Evolutionary conservation across 2,113 vertebrate species (phyloP).

Genomic region (Myotis lucifugus): DNA sequence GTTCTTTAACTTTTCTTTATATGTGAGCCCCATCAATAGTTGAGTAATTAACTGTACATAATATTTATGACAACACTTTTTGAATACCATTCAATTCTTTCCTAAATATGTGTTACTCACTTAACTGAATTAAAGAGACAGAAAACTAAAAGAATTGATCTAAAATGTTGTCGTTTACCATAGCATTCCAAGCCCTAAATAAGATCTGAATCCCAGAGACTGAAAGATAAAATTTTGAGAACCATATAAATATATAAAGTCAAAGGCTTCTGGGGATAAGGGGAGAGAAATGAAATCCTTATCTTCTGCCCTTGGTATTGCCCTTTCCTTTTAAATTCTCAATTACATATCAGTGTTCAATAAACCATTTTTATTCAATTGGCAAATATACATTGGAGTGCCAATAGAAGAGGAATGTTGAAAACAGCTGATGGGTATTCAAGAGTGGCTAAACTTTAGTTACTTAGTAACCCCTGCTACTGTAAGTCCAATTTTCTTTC

Average conservation of each 20-base stretch:
- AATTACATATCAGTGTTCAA: not conserved
- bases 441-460: not conserved
- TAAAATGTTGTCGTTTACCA: not conserved
- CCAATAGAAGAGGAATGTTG: not conserved
- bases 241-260: not conserved
- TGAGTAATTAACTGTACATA: slow-evolving; percentile 4
- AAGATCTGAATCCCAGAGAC: not conserved
- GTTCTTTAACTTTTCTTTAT: not conserved
- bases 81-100: not conserved
- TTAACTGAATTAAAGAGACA: not conserved
- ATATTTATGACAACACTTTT: not conserved
- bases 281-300: not conserved
- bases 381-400: not conserved
- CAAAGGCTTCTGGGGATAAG: not conserved
- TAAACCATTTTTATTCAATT: not conserved
- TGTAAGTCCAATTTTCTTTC: not conserved
- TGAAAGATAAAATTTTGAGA: not conserved
- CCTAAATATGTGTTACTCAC: not conserved
- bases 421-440: not conserved
- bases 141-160: not conserved
- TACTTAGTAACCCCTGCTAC: not conserved
- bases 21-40: not conserved
- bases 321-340: slow-evolving; percentile 7
- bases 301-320: not conserved
- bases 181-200: not conserved